Conservation (phyloP, 2,113 vertebrate genomes). For the Sterrhoptilus dennistouni region DNA sequence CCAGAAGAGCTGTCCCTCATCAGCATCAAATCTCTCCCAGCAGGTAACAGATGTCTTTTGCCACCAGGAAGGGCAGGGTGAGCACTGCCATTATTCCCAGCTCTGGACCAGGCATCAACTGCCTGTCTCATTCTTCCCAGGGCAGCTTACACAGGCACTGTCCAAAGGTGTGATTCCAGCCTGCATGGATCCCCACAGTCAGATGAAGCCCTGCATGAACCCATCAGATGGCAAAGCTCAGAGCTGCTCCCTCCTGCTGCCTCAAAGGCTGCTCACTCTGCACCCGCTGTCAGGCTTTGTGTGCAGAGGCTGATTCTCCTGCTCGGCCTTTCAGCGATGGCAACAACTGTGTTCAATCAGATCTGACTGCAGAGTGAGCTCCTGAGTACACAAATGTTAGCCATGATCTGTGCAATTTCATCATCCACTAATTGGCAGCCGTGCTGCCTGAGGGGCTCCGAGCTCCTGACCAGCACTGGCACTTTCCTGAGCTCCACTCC, state of each 20-base stretch:
- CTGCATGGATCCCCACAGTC: neutral
- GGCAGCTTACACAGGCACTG: neutral
- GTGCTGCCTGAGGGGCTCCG: neutral
- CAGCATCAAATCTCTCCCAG: neutral
- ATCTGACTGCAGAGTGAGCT: neutral
- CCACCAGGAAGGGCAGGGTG: neutral
- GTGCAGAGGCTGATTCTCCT: neutral
- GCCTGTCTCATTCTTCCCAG: neutral
- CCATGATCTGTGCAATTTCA: neutral
- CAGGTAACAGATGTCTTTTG: neutral
- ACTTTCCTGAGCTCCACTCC: neutral
- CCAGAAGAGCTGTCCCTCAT: neutral
- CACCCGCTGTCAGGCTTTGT: neutral
- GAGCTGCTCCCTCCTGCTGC: neutral
- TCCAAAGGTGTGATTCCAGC: neutral
- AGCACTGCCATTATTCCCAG: neutral
- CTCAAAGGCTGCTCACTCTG: neutral
- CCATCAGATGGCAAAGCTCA: neutral
- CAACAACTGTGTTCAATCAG: constrained; percentile 9
- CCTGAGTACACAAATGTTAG: neutral
- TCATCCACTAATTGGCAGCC: neutral
- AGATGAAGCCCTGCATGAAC: neutral
- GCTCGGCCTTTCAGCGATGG: neutral
- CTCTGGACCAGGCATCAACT: neutral
- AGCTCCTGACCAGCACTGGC: neutral